Conservation (phyloP, 2,888 invertebrate genomes). For the Clusia tigrina region DNA sequence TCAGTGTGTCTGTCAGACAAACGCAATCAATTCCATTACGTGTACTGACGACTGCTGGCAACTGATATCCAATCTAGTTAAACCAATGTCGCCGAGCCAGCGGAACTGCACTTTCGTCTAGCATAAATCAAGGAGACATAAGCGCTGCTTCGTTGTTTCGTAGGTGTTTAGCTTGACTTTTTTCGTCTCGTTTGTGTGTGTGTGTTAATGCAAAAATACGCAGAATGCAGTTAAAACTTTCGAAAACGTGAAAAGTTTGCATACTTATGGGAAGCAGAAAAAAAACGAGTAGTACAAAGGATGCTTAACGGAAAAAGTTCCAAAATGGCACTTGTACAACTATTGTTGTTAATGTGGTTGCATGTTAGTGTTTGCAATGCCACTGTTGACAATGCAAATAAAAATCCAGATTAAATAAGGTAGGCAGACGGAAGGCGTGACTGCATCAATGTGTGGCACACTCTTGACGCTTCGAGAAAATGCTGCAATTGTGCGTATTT, state of each 20-base stretch:
- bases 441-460: no score
- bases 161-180: background rate
- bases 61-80: background rate
- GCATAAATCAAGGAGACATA: background rate
- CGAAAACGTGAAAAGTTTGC: background rate
- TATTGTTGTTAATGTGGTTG: background rate
- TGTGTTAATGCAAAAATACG: background rate
- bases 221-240: background rate
- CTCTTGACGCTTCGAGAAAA: no score
- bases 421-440: background rate
- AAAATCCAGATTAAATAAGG: slow-evolving; percentile 5
- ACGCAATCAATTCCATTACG: slow-evolving; percentile 4
- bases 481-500: no score
- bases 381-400: background rate
- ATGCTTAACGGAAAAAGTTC: background rate
- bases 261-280: background rate
- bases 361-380: background rate
- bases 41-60: background rate
- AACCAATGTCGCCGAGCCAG: background rate
- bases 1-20: background rate
- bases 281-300: background rate
- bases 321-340: background rate
- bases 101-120: background rate
- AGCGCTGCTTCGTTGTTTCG: no score
- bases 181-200: background rate